phyloP scores from a whole-genome alignment of 2,113 vertebrate genomes.

The Podiceps cristatus region DNA sequence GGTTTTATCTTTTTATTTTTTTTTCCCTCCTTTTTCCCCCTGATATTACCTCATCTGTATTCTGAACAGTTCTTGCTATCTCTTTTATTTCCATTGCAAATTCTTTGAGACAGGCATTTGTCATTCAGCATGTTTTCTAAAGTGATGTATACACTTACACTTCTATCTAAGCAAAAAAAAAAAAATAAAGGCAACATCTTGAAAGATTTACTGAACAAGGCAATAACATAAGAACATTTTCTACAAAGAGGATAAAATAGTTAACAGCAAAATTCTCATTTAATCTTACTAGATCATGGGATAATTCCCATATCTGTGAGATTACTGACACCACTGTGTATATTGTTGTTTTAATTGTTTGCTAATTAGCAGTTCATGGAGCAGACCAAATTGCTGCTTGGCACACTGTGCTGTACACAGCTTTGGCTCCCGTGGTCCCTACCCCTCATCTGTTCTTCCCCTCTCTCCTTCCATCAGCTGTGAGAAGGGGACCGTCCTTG shows the following conservation, averaged over 20 bases:
- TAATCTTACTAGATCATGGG: slow-evolving; percentile 3
- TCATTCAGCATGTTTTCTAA: slow-evolving; percentile 9
- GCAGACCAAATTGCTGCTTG: slow-evolving; percentile 54
- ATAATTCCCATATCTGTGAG: slow-evolving; percentile 31
- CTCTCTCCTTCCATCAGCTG: background rate
- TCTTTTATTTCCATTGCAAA: background rate
- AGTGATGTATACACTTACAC: background rate
- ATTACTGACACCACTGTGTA: slow-evolving; percentile 38
- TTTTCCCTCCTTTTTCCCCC: background rate
- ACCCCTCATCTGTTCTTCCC: background rate
- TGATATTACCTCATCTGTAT: background rate
- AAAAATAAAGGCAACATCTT: background rate
- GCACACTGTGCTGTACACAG: background rate
- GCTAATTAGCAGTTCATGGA: slow-evolving; percentile 57
- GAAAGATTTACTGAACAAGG: background rate
- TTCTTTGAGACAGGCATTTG: background rate
- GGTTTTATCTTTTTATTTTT: background rate
- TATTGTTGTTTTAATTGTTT: slow-evolving; percentile 62
- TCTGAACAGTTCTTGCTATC: background rate
- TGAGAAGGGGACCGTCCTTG: background rate
- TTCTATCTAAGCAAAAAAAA: background rate
- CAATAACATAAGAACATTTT: background rate
- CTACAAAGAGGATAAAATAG: background rate
- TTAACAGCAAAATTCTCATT: slow-evolving; percentile 20
- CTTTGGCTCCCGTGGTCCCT: background rate